Conservation (phyloP, 2,888 invertebrate species). For the Zootermopsis nevadensis region DNA sequence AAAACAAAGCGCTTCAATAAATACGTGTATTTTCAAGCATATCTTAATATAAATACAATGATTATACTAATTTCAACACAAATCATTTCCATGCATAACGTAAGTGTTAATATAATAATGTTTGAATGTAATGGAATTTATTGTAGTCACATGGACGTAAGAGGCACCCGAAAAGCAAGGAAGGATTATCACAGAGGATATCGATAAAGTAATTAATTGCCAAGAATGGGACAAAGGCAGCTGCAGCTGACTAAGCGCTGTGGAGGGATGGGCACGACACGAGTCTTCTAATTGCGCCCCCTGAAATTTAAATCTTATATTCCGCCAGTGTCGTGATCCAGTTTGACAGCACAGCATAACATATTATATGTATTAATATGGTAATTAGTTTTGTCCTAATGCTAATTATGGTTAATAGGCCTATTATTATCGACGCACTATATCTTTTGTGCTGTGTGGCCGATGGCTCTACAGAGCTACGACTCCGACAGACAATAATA, state of each 20-base stretch:
- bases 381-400: constrained; percentile 37
- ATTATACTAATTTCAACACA: too few relatives aligned
- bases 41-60: too few relatives aligned
- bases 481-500: not conserved
- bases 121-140: not conserved
- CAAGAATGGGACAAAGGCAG: not conserved
- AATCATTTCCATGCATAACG: too few relatives aligned
- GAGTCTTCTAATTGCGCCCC: constrained; percentile 23
- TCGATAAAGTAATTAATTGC: constrained; percentile 16
- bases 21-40: too few relatives aligned
- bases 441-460: constrained; percentile 19
- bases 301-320: constrained; percentile 21
- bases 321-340: not conserved
- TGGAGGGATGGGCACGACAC: constrained; percentile 36
- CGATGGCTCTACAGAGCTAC: not conserved
- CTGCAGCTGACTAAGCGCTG: constrained; percentile 24
- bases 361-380: constrained; percentile 40
- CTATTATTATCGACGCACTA: constrained; percentile 16
- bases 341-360: constrained; percentile 23
- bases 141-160: not conserved
- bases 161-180: not conserved
- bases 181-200: not conserved
- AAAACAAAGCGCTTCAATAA: too few relatives aligned
- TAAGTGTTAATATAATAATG: not conserved
- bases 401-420: constrained; percentile 39